Base-by-base conservation (phyloP, 2,888 invertebrate species). In the Bugula neritina region DNA sequence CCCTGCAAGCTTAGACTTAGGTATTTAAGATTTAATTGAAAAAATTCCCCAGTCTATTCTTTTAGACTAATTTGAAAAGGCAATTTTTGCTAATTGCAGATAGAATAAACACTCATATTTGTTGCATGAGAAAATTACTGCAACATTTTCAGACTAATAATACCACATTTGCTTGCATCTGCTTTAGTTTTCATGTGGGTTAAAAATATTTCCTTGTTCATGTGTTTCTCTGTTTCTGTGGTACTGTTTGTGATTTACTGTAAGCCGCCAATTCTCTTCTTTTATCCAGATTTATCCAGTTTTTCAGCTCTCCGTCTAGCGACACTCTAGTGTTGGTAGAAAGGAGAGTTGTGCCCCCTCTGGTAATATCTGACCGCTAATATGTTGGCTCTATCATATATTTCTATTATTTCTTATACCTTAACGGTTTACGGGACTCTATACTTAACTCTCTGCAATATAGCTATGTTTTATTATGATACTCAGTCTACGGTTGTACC, bases 221-320 rank as follows among this genome's bases (percentile, higher is more conserved):
- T n/a, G n/a, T n/a, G n/a, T n/a, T n/a, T 29, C 63, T 63, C 57
- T 25, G 21, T 57, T n/a, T 57, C 13, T 57, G 25, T 63, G 31
- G 31, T 10, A 13, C n/a, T 5, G 5, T 10, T 17, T 23, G 13
- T 57, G 23, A 57, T 57, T 63, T 27, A 31, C 63, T 63, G 29
- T n/a, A n/a, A n/a, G n/a, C n/a, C n/a, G 27, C 34, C 31, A 3
- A 31, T 63, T 13, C 27, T 63, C 63, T 63, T 63, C 63, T 63
- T 63, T 63, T 63, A 63, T 63, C 34, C 63, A 63, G 63, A 63
- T 63, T 63, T 63, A 27, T 31, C 63, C 63, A 63, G 63, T 63
- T 63, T 63, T 63, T 63, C 63, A 63, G 63, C 63, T 63, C 13
- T 63, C 63, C 27, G 63, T 63, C n/a, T n/a, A n/a, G n/a, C n/a